Evolutionary conservation across 2,888 invertebrate species (phyloP), one percentile per base, ranked within the genome.

Genomic region (Proisotoma minuta): DNA sequence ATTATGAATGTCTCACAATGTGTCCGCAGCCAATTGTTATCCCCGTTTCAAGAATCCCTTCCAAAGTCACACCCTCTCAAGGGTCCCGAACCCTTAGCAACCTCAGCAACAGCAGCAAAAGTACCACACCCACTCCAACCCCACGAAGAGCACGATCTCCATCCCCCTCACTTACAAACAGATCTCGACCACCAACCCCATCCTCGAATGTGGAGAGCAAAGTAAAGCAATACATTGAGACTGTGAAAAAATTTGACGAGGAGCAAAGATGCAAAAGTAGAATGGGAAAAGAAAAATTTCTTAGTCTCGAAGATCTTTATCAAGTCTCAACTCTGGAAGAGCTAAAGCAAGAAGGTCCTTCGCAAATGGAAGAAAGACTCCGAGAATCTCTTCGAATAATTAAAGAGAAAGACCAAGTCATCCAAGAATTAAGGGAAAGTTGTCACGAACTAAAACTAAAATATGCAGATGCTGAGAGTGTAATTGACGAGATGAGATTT

Each of bases 361-460:
- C 43, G 10, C 15, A 57, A 3, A 51, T 65, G n/a, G 57, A 62
- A 23, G 65, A 62, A 1, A 66, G 51, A 49, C 49, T 69, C 28
- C 40, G 69, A 23, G 54, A 65, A 59, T 68, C 69, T 1, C 51
- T 70, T 47, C 43, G 72, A 62, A 60, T 62, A 10, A 57, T 70
- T 34, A 69, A 70, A 34, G 72, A 72, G 50, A 72, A 70, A 49
- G 72, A 72, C 58, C 65, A 67, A 56, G 48, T 72, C 3, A 72
- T 72, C 20, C 57, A 64, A 15, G 66, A 72, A 57, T 27, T 72
- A 23, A 34, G 70, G 23, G 64, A 69, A 43, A 66, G 66, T 39
- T 69, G 67, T 59, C 69, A 67, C 40, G 65, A 69, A n/a, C 56
- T 72, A 18, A 63, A 67, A 10, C 60, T 72, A 47, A 72, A 70